phyloP scores from a whole-genome alignment of 1,140 invertebrate species.

The Subanguina moxae region DNA sequence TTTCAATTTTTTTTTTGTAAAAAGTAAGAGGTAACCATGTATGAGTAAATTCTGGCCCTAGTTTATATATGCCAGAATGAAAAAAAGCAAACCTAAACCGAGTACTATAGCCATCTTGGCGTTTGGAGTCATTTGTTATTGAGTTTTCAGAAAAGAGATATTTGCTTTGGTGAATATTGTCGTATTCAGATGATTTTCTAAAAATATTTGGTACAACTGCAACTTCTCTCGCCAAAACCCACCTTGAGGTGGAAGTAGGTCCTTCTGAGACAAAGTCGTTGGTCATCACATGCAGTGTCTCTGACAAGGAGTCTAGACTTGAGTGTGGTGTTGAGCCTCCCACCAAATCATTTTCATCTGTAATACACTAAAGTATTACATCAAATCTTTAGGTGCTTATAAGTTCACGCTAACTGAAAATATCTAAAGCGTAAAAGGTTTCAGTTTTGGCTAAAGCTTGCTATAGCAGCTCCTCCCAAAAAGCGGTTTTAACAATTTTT shows the following conservation, averaged over 20 bases:
- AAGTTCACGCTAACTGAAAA: too few species aligned
- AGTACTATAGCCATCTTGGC: too few species aligned
- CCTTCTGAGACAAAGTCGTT: slow-evolving; percentile 57
- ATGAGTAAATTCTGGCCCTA: too few species aligned
- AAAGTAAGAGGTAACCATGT: too few species aligned
- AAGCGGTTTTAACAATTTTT: too few species aligned
- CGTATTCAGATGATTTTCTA: slow-evolving; percentile 23
- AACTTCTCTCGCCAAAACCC: not conserved
- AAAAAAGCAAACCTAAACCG: too few species aligned
- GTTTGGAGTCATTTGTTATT: not conserved
- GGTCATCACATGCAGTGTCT: slow-evolving; percentile 52
- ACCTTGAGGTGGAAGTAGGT: slow-evolving; percentile 52
- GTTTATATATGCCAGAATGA: too few species aligned
- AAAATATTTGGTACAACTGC: slow-evolving; percentile 5
- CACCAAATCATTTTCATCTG: slow-evolving; percentile 52
- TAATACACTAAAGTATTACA: slow-evolving; percentile 17
- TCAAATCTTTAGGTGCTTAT: too few species aligned
- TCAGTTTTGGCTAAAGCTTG: too few species aligned
- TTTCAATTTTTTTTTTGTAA: too few species aligned
- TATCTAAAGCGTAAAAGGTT: too few species aligned
- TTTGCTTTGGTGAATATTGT: slow-evolving; percentile 8
- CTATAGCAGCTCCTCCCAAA: too few species aligned
- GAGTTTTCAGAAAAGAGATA: slow-evolving; percentile 6
- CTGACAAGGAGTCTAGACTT: slow-evolving; percentile 50
- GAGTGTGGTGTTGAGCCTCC: slow-evolving; percentile 16